These are phyloP conservation scores for Drosophila tani DNA, from an alignment of 1,140 invertebrate genomes.

Conservation along the genomic window DNA sequence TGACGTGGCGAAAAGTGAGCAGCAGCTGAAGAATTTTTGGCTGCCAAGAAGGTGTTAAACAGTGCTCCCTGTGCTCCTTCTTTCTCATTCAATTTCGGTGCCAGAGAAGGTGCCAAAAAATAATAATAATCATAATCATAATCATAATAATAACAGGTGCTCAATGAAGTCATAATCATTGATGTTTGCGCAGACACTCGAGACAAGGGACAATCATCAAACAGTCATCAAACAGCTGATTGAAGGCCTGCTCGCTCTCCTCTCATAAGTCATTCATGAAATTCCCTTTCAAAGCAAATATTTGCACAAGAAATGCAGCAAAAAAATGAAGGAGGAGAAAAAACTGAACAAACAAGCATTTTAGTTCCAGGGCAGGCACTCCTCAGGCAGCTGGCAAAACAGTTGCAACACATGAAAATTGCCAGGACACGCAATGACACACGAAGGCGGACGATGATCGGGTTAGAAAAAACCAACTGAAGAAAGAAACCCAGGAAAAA, in stretches of 20 bases:
- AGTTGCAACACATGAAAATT: slow-evolving; percentile 77
- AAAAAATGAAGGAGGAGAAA: slow-evolving; percentile 14
- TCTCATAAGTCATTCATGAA: slow-evolving; percentile 64
- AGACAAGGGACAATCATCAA: slow-evolving; percentile 39
- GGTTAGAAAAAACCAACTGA: slow-evolving; percentile 47
- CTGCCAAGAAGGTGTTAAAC: slow-evolving; percentile 73
- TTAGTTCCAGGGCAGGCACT: slow-evolving; percentile 16
- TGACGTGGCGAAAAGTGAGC: slow-evolving; percentile 61
- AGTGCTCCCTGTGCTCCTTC: slow-evolving; percentile 31
- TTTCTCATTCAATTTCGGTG: slow-evolving; percentile 52
- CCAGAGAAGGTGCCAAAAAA: slow-evolving; percentile 48
- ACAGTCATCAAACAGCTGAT: slow-evolving; percentile 69
- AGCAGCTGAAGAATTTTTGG: slow-evolving; percentile 66
- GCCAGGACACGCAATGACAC: slow-evolving; percentile 75
- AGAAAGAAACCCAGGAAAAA: not conserved
- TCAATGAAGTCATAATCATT: slow-evolving; percentile 54
- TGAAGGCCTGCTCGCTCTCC: slow-evolving; percentile 30
- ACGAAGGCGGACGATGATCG: slow-evolving; percentile 47
- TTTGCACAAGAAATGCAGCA: slow-evolving; percentile 63
- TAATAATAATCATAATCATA: slow-evolving; percentile 41
- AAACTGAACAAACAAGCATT: slow-evolving; percentile 39
- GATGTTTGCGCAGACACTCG: slow-evolving; percentile 39
- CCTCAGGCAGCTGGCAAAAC: slow-evolving; percentile 62
- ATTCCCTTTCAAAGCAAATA: slow-evolving; percentile 57
- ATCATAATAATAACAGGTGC: slow-evolving; percentile 50